Conservation (phyloP, 2,797 vertebrate genomes). For the Oceanodroma leucorhoa region DNA sequence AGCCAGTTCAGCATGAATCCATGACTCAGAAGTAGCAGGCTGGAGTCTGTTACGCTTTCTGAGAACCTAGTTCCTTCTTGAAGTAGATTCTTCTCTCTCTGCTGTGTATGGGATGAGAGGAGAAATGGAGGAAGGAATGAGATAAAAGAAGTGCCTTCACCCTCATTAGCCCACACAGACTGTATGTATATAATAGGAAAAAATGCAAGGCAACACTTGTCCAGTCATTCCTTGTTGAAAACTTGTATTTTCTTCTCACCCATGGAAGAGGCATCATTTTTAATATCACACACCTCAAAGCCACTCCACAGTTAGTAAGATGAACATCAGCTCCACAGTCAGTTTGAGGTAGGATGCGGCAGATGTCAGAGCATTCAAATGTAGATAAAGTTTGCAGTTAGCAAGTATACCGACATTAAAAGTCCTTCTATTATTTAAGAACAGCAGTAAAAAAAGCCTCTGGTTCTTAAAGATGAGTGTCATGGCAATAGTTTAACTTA, state of each 20-base stretch:
- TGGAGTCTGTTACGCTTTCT: not conserved
- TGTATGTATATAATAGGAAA: not conserved
- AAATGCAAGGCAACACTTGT: not conserved
- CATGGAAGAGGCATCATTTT: fast-evolving
- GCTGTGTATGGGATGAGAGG: not conserved
- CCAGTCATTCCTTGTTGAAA: not conserved
- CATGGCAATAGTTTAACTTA: not conserved
- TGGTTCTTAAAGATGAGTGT: not conserved
- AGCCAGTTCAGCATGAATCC: not conserved
- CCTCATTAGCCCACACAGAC: not conserved
- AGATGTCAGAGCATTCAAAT: not conserved
- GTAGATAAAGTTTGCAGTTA: not conserved
- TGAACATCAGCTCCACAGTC: not conserved
- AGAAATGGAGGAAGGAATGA: not conserved
- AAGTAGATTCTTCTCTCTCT: not conserved
- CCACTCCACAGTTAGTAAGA: not conserved
- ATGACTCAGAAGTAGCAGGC: not conserved
- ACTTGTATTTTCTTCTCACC: not conserved
- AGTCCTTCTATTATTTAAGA: not conserved
- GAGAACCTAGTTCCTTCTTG: not conserved
- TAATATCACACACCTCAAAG: not conserved
- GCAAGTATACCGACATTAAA: not conserved
- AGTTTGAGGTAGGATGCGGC: not conserved
- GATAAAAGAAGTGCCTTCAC: not conserved
- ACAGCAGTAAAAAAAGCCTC: not conserved